These are phyloP conservation scores for Caenorhabditis sp. DNA, from an alignment of 2,888 invertebrate species.

Conservation along the genomic window DNA sequence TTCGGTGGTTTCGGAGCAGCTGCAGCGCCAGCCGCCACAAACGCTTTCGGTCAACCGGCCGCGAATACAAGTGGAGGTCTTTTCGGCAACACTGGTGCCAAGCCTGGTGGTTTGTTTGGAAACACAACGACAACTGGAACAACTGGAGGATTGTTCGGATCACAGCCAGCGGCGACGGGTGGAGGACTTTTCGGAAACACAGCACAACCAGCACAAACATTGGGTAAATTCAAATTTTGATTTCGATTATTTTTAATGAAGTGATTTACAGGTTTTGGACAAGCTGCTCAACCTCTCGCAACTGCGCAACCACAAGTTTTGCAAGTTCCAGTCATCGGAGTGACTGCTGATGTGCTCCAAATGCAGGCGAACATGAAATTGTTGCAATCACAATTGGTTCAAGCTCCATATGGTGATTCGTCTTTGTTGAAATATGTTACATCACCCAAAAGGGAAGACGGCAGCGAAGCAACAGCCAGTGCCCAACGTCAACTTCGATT, in stretches of 20 bases:
- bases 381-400: constrained; percentile 77
- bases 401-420: constrained; percentile 86
- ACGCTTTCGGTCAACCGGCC: constrained; percentile 44
- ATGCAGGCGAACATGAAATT: constrained; percentile 78
- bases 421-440: constrained; percentile 75
- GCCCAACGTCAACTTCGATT: constrained; percentile 50
- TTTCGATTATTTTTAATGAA: too few species aligned
- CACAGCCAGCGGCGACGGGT: constrained; percentile 41
- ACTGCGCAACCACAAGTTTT: constrained; percentile 36
- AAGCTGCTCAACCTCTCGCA: constrained; percentile 23
- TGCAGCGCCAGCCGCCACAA: constrained; percentile 27
- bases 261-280: constrained; percentile 35
- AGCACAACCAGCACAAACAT: constrained; percentile 12
- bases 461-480: constrained; percentile 2
- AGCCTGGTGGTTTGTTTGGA: constrained; percentile 55
- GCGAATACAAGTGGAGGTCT: constrained; percentile 46
- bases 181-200: constrained; percentile 45
- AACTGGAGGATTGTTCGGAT: constrained; percentile 43
- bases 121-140: constrained; percentile 20
- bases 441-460: constrained; percentile 5
- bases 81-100: constrained; percentile 47
- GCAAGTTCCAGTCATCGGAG: constrained; percentile 53
- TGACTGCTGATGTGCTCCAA: constrained; percentile 59
- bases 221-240: too few species aligned
- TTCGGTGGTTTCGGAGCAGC: constrained; percentile 40